Evolutionary conservation across 2,797 vertebrate species (phyloP), one percentile per base, ranked within the genome.

Genomic region (Distichodus sexfasciatus): DNA sequence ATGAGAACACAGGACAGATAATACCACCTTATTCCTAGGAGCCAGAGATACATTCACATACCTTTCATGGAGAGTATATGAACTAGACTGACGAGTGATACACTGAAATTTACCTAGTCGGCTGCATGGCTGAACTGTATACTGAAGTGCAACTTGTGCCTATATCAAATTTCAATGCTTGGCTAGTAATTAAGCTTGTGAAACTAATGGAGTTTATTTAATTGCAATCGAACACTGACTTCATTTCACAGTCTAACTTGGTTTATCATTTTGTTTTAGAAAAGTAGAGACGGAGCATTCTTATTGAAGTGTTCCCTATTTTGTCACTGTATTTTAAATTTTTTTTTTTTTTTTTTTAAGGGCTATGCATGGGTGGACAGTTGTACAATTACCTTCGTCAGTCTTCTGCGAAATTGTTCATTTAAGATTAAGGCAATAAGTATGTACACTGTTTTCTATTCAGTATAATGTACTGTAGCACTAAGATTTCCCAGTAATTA

Each of bases 11-110:
- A 6, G 59, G 19, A 50, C 36, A n/a, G 58, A 35, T 67, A 46
- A 51, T 28, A 8, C 63, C 59, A 57, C 74, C 57, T 48, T 53
- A n/a, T 50, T 53, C 47, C 24, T 40, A 50, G 29, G 60, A 61
- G 73, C 74, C 47, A 65, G 26, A 79, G 72, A 73, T 35, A n/a
- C 50, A 57, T 55, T 75, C 66, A 74, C 63, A 65, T 66, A 72
- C 78, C 59, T 66, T 58, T 41, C n/a, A 26, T 63, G 33, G n/a
- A 61, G 23, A 9, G 33, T 74, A 64, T 38, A 41, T 58, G 51
- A 65, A 67, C 33, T 28, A 11, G 48, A 57, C 41, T 41, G 48
- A 50, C n/a, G 59, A 28, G 69, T 6, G 9, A 14, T 40, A 41
- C 54, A 9, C 33, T 35, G 8, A 21, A 36, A 72, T 64, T 69